phyloP scores from a whole-genome alignment of 2,797 vertebrate species.

The Peromyscus aztecus region DNA sequence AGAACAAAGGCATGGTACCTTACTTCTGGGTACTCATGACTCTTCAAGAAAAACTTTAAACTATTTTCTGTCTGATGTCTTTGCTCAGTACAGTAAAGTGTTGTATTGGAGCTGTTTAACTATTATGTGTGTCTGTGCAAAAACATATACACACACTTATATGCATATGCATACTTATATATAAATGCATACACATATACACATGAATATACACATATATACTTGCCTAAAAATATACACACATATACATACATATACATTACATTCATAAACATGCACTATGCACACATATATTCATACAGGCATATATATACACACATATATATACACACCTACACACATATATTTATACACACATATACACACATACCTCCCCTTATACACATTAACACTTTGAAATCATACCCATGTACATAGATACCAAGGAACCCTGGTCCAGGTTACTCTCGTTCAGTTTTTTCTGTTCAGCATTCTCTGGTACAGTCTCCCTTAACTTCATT shows the following conservation, averaged over 20 bases:
- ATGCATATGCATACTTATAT: not conserved
- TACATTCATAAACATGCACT: too few species aligned
- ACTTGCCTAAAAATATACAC: not conserved
- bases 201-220: not conserved
- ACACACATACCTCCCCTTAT: not conserved
- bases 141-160: not conserved
- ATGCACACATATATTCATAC: fast-evolving
- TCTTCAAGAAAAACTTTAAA: not conserved
- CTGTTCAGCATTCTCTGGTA: not conserved
- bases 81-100: not conserved
- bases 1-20: not conserved
- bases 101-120: not conserved
- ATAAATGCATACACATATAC: not conserved
- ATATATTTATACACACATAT: not conserved
- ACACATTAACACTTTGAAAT: not conserved
- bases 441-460: not conserved
- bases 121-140: not conserved
- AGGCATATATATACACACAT: fast-evolving
- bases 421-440: not conserved
- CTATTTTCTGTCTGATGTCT: not conserved
- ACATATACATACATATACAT: not conserved
- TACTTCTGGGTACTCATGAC: not conserved
- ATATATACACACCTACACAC: not conserved
- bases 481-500: not conserved
- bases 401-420: not conserved